These are phyloP conservation scores for Ispidina lecontei DNA, from an alignment of 2,797 vertebrate species.

Conservation along the genomic window DNA sequence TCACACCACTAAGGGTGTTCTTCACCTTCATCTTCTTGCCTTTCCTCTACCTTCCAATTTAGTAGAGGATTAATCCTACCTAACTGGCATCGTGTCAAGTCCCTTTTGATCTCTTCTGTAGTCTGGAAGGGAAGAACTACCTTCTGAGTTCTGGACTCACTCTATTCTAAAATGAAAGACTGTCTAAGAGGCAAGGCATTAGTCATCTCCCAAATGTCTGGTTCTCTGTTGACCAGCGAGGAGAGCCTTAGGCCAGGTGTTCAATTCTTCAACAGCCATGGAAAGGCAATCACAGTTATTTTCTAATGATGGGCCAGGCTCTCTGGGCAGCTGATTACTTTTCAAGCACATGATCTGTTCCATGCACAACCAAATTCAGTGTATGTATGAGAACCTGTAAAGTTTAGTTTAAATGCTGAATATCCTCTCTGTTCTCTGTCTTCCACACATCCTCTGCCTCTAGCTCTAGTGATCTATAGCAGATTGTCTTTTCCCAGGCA, in stretches of 20 bases:
- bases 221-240: not conserved
- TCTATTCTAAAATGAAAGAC: not conserved
- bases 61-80: not conserved
- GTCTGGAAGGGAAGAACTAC: not conserved
- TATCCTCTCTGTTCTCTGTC: slow-evolving; percentile 34
- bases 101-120: not conserved
- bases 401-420: slow-evolving; percentile 30
- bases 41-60: not conserved
- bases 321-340: not conserved
- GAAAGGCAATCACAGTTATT: slow-evolving; percentile 11
- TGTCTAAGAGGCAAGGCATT: not conserved
- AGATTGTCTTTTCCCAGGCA: slow-evolving; percentile 30
- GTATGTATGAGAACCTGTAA: not conserved
- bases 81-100: not conserved
- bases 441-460: slow-evolving; percentile 11
- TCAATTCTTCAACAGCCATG: not conserved
- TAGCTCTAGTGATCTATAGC: slow-evolving; percentile 8
- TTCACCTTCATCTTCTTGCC: not conserved
- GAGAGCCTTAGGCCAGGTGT: not conserved
- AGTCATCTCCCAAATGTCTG: not conserved
- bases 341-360: not conserved
- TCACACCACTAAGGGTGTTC: not conserved
- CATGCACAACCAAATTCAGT: not conserved
- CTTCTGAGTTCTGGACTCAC: not conserved
- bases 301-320: not conserved